Evolutionary conservation across 30 jellyfish, hydroid and myxozoan species (phyloP).

Genomic region (Turritopsis dohrnii): DNA sequence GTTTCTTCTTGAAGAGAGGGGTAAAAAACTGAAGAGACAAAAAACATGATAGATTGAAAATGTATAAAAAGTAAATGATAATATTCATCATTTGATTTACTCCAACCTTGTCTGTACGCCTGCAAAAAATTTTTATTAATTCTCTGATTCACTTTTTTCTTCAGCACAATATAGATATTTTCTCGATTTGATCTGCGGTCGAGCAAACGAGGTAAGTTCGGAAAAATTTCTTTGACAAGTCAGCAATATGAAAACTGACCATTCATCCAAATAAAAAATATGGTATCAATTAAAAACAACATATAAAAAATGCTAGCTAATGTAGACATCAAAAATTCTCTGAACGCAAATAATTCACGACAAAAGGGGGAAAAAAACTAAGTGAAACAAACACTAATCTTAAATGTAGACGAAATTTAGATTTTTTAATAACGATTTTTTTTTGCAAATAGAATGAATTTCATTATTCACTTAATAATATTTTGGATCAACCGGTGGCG

Average conservation of each 20-base stretch:
- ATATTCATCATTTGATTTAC: too few species aligned
- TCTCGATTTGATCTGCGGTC: too few species aligned
- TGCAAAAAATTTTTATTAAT: too few species aligned
- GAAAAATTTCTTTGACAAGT: background rate
- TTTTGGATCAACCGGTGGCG: slow-evolving; percentile 12
- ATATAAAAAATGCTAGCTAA: background rate
- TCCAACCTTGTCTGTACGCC: too few species aligned
- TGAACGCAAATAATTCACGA: background rate
- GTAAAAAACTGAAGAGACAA: too few species aligned
- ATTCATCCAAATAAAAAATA: background rate
- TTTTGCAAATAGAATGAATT: background rate
- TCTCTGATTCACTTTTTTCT: too few species aligned
- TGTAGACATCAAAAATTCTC: background rate
- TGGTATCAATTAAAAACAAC: background rate
- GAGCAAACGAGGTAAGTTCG: too few species aligned
- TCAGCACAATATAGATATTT: background rate
- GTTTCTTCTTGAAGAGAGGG: too few species aligned
- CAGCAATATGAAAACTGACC: background rate
- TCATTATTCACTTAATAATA: background rate
- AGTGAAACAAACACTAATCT: background rate
- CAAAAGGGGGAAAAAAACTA: background rate
- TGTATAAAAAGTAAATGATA: too few species aligned
- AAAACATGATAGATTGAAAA: too few species aligned
- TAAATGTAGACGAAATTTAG: background rate
- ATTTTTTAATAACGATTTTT: background rate